Evolutionary conservation across 2,888 invertebrate genomes (phyloP), one percentile per base, ranked within the genome.

Genomic region (Dynastes maya): DNA sequence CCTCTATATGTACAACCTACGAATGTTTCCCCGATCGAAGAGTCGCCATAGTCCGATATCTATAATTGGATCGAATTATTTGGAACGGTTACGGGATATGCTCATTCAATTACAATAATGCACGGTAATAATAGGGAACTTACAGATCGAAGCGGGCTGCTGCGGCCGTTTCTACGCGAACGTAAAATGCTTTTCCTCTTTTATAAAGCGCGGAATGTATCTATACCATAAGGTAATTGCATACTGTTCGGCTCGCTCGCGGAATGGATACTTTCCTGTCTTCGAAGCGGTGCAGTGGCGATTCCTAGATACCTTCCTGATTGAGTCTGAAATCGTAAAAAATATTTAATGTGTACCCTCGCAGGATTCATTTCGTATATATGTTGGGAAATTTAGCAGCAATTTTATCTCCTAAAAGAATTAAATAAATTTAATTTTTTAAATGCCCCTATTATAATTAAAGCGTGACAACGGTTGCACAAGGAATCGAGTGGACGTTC

Each of bases 11-110:
- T 67, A 37, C 27, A 29, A 37, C 32, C 32, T 51, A 51, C 29
- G 68, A 68, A 68, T 74, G 72, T 74, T 74, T 45, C 45, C 72
- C 72, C 45, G 72, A 74, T 63, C 61, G 72, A 37, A 76, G 70
- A 61, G 49, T 71, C 49, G 65, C 77, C 65, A 77, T 79, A 78
- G 77, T 79, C 77, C 79, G 74, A 79, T 79, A 79, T 79, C 79
- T 79, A 79, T 79, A 79, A 79, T 79, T 79, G 79, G 79, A 79
- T 79, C 79, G 79, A 79, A 79, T 79, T 79, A 79, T 79, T 77
- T 79, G 67, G 65, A 79, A 79, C 77, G 79, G 79, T 74, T 79
- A 67, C 77, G 74, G 79, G 77, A 79, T 79, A 77, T 77, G 79
- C 79, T 79, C 79, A 77, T 79, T 79, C 79, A 79, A 77, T 79